These are phyloP conservation scores for Otolemur crassicaudatus DNA, from an alignment of 2,797 vertebrate genomes.

Conservation along the genomic window DNA sequence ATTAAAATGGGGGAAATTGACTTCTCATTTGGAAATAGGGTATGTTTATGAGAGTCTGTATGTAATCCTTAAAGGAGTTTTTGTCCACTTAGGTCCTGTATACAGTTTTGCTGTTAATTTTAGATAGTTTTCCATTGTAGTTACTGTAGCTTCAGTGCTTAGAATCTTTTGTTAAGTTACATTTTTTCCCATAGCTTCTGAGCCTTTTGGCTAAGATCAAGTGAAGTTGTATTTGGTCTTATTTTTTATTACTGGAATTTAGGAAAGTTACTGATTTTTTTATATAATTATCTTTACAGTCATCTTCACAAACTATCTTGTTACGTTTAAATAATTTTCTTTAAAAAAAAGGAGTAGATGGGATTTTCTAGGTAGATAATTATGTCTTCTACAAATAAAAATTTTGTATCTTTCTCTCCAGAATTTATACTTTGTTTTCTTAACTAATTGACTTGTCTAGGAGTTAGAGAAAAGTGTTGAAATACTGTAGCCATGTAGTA, in stretches of 20 bases:
- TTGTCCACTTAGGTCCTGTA: background rate
- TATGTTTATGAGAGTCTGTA: background rate
- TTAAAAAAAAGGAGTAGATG: background rate
- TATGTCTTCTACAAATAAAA: conserved; percentile 24
- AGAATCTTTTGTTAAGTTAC: conserved; percentile 2
- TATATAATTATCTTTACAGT: background rate
- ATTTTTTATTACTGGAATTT: background rate
- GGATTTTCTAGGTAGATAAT: conserved; percentile 11
- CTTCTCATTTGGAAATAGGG: background rate
- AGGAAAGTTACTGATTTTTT: conserved; percentile 31
- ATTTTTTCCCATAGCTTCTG: background rate
- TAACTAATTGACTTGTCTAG: conserved; percentile 31
- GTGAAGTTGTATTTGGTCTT: background rate
- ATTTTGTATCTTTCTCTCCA: background rate
- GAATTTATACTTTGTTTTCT: conserved; percentile 63
- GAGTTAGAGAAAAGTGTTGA: background rate
- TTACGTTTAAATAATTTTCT: conserved; percentile 2
- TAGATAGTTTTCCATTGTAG: background rate
- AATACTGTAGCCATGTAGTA: background rate
- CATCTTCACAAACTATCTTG: background rate
- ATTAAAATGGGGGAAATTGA: background rate
- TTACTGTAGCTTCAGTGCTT: background rate
- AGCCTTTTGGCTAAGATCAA: background rate
- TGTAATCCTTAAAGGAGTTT: background rate
- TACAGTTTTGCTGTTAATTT: background rate